A percentile compares a stretch with the other conserved stretches of the same genome.
Conservation (phyloP, 2,797 vertebrate genomes). For the Malurus leucopterus region DNA sequence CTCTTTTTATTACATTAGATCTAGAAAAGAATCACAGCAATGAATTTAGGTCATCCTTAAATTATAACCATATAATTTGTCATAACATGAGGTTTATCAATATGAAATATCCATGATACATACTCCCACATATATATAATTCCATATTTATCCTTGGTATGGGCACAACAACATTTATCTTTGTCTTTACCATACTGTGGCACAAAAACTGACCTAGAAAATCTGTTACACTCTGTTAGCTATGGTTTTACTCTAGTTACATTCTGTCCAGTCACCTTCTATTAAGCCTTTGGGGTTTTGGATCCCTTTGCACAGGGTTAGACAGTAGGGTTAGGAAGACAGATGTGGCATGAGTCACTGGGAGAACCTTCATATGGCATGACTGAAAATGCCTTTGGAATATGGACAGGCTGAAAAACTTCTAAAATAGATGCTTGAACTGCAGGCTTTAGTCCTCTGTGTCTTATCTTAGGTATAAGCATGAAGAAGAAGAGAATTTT, state of each 20-base stretch:
- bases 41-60: not conserved
- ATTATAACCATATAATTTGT: not conserved
- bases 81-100: not conserved
- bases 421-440: not conserved
- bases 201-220: not conserved
- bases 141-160: not conserved
- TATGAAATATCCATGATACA: not conserved
- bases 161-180: not conserved
- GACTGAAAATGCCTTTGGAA: not conserved
- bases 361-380: not conserved
- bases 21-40: not conserved
- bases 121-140: no score
- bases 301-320: not conserved
- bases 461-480: not conserved
- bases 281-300: not conserved
- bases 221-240: not conserved
- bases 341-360: not conserved
- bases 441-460: not conserved
- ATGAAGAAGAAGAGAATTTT: not conserved
- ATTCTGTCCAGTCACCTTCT: not conserved
- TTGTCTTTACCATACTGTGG: not conserved
- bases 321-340: not conserved
- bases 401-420: not conserved
- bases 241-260: not conserved
- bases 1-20: not conserved